phyloP scores from a whole-genome alignment of 1,140 invertebrate species.

The Tetragonula clypearis region DNA sequence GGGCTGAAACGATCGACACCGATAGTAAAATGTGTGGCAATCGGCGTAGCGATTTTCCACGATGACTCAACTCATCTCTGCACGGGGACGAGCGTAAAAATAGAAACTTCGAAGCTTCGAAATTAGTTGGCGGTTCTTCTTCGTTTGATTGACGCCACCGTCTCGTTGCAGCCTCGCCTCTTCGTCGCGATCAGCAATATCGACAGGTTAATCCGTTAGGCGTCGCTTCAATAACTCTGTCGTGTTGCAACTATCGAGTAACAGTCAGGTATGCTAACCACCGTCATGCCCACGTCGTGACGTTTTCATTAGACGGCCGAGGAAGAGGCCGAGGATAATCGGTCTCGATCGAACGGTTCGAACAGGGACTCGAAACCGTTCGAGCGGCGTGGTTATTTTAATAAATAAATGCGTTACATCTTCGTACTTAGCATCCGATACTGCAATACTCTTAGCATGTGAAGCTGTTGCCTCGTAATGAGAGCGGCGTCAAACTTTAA shows the following conservation, averaged over 20 bases:
- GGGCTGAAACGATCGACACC: background rate
- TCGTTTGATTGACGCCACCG: background rate
- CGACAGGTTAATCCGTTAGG: constrained; percentile 40
- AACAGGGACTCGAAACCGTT: background rate
- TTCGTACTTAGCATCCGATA: background rate
- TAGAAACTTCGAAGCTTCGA: background rate
- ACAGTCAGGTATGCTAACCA: constrained; percentile 13
- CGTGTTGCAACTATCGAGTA: constrained; percentile 28
- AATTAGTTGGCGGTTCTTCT: constrained; percentile 27
- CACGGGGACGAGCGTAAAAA: background rate
- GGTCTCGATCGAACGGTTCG: background rate
- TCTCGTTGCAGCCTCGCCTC: constrained; percentile 7
- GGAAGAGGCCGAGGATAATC: constrained; percentile 4
- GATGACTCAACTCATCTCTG: constrained; percentile 44
- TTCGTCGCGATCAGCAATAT: constrained; percentile 13
- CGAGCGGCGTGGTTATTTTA: background rate
- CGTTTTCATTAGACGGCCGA: background rate
- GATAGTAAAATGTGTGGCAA: constrained; percentile 41
- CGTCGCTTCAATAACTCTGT: constrained; percentile 28
- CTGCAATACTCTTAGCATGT: too few relatives aligned
- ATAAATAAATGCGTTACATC: background rate
- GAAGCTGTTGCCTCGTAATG: too few relatives aligned
- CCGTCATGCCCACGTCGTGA: constrained; percentile 6
- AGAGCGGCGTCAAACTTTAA: too few relatives aligned
- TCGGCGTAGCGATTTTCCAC: constrained; percentile 9